These are phyloP conservation scores for Conus canariensis DNA, from an alignment of 2,888 invertebrate genomes.

Conservation along the genomic window DNA sequence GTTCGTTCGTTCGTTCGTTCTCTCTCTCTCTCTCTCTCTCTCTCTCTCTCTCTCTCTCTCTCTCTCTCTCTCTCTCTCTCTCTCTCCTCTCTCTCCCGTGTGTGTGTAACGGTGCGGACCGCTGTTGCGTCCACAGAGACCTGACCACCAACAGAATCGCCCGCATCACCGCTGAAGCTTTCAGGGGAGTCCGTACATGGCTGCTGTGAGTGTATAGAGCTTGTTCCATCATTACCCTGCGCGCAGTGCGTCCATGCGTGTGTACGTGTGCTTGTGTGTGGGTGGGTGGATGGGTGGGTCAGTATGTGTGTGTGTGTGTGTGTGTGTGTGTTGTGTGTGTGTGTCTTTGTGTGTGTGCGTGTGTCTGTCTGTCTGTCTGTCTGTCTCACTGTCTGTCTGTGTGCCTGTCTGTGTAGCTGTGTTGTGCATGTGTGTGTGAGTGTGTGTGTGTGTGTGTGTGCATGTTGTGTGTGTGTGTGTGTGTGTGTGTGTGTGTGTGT, in stretches of 20 bases:
- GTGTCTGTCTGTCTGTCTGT: slow-evolving; percentile 1
- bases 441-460: slow-evolving; percentile 27
- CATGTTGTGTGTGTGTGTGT: slow-evolving; percentile 1
- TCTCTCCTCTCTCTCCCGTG: no score
- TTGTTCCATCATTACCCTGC: background rate
- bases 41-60: no score
- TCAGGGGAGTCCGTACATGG: slow-evolving; percentile 58
- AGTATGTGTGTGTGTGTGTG: background rate
- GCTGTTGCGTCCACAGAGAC: slow-evolving; percentile 53
- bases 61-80: no score
- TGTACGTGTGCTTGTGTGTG: background rate
- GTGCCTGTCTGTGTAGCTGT: background rate
- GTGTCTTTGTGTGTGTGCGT: slow-evolving; percentile 30
- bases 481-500: slow-evolving; percentile 9
- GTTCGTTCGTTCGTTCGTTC: no score
- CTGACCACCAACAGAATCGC: slow-evolving; percentile 62
- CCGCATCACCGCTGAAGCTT: slow-evolving; percentile 53
- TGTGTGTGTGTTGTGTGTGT: slow-evolving; percentile 16
- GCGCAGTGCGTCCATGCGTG: background rate
- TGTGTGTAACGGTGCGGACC: no score
- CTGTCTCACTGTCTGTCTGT: background rate
- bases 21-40: no score
- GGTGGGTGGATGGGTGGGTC: background rate
- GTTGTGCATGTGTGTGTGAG: slow-evolving; percentile 25
- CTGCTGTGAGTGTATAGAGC: slow-evolving; percentile 56